Evolutionary conservation across 2,113 vertebrate genomes (phyloP), one percentile per base, ranked within the genome.

Genomic region (Triplophysa tibetana): DNA sequence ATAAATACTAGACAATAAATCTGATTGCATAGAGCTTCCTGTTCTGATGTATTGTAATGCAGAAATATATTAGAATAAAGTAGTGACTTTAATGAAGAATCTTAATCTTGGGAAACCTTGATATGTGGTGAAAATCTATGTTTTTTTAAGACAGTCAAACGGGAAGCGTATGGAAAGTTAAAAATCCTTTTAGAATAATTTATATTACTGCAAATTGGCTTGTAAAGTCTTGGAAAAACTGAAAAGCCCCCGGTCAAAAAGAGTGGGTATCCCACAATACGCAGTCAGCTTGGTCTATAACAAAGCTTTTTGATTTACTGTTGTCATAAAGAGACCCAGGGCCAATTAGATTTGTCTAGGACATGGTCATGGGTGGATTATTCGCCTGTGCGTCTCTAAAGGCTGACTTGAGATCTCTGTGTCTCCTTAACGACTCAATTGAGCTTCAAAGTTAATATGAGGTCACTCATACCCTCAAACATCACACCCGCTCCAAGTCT

Each of bases 221-320:
- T 26, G n/a, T 26, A 75, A 78, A 56, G 29, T 17, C 16, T 14
- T 54, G 11, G 11, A 45, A 45, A 45, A 45, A 45, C 33, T 38
- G 6, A 7, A 1, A 33, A 12, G 64, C 80, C 66, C 82, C 78
- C 58, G 23, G 0, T 16, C 50, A 52, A 52, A 52, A 17, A 52
- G 50, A 4, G 50, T 52, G 16, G 50, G 54, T 58, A 58, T 58
- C n/a, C 54, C 19, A 19, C 54, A 58, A 73, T 73, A 60, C 38
- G 17, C 12, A 38, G 70, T 21, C 58, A 73, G 54, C 70, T 73
- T 54, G 38, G 60, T 26, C 58, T 17, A 41, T 87, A 86, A 90
- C 88, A 91, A 92, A 90, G 82, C 84, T 50, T 65, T 80, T 83
- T 90, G 89, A 93, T 92, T 89, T 91, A 89, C 87, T 88, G 87